Base-by-base conservation (phyloP, 2,888 invertebrate species). In the Meghimatium bilineatum region DNA sequence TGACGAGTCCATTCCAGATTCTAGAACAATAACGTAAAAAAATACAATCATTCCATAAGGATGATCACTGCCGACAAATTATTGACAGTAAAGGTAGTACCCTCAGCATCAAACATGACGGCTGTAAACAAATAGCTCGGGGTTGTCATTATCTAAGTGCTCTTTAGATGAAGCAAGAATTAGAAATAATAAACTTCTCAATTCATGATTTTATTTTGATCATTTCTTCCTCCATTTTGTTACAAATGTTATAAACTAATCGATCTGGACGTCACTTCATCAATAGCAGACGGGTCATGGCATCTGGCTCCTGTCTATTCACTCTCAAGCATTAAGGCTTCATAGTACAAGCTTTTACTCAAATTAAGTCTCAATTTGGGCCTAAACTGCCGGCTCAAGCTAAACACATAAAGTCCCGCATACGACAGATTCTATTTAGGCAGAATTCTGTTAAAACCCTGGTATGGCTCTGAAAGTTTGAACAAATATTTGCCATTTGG, bases 111-210 rank as follows among this genome's bases (percentile, higher is more conserved):
- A 60, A 76, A 60, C 49, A 60, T 60, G 76, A 49, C 14, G 76
- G 34, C 76, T 32, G 60, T 76, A 76, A 76, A 76, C 60, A 60
- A 36, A 56, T 36, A n/a, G 32, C 52, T 10, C 29, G 10, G 38
- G 14, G 76, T 36, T 60, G 76, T 76, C 60, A 76, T 76, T 76
- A 76, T 14, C 60, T 76, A 76, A 76, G 76, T 76, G 76, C 34
- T 36, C 56, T 60, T 34, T 29, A 36, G 14, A 38, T 36, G 29
- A 10, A 0, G 23, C 26, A 26, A 44, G 32, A 29, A 66, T 44
- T 52, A 66, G 34, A 26, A 60, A 76, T 32, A 56, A 60, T 20
- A 34, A 56, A 56, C 76, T 20, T 32, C 32, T 1, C 34, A 26
- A 66, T 44, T 66, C 29, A 29, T 66, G 44, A 12, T 63, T 32